Evolutionary conservation across 2,797 vertebrate species (phyloP).

Genomic region (Lerista edwardsae): DNA sequence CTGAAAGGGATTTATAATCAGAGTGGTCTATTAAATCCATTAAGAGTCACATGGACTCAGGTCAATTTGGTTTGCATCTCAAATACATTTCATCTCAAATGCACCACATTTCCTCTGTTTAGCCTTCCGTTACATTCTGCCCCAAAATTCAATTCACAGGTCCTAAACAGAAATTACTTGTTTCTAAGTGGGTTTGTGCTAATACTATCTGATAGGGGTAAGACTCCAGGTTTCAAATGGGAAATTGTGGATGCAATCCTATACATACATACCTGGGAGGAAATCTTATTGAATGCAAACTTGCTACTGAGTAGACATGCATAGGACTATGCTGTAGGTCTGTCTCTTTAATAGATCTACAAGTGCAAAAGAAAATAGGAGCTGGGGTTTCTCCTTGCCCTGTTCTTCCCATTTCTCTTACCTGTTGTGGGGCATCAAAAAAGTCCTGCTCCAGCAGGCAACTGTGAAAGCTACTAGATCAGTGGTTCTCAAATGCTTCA

Average conservation of each 20-base stretch:
- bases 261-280: too few relatives aligned
- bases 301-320: too few relatives aligned
- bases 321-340: too few relatives aligned
- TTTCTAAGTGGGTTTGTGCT: background rate
- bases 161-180: background rate
- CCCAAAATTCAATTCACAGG: background rate
- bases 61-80: constrained; percentile 57
- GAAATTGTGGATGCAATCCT: too few relatives aligned
- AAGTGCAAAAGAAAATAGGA: background rate
- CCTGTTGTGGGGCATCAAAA: background rate
- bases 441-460: background rate
- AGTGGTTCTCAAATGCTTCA: too few relatives aligned
- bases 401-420: too few relatives aligned
- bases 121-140: background rate
- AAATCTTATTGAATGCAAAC: too few relatives aligned
- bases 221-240: too few relatives aligned
- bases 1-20: constrained; percentile 8
- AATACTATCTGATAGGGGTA: background rate
- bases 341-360: too few relatives aligned
- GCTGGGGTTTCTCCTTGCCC: too few relatives aligned
- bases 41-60: constrained; percentile 58
- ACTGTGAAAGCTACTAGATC: background rate
- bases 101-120: constrained; percentile 48
- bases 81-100: constrained; percentile 65
- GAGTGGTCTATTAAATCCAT: background rate